A percentile compares a stretch with the other conserved stretches of the same genome.
Conservation (phyloP, 2,888 invertebrate genomes). For the Pheosia gnoma region DNA sequence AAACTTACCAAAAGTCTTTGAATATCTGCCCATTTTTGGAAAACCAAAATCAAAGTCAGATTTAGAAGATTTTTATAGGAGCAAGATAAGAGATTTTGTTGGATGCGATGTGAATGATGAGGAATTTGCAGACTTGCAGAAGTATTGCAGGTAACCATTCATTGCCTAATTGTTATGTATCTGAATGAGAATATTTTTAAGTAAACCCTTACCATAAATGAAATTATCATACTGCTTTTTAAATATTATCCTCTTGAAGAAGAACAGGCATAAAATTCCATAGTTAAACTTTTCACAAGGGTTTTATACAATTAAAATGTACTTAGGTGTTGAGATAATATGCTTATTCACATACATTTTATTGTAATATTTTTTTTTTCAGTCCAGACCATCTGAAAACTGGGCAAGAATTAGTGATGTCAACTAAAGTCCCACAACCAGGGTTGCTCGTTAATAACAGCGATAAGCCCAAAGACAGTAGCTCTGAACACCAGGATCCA, state of each 20-base stretch:
- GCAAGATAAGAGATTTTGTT: constrained; percentile 62
- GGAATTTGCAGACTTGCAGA: constrained; percentile 65
- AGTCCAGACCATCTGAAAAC: constrained; percentile 61
- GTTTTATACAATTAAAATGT: too few species aligned
- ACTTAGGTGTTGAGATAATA: too few species aligned
- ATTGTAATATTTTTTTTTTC: constrained; percentile 27
- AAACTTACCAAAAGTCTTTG: constrained; percentile 60
- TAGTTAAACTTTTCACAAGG: neutral
- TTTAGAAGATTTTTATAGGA: constrained; percentile 46
- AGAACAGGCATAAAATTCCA: neutral
- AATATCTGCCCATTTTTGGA: constrained; percentile 61
- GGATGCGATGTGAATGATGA: constrained; percentile 63
- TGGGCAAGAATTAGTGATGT: constrained; percentile 58
- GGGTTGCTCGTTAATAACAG: constrained; percentile 37
- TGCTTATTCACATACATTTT: too few species aligned
- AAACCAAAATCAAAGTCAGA: constrained; percentile 41
- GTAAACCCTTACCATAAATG: too few species aligned
- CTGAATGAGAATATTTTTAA: too few species aligned
- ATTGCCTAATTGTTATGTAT: too few species aligned
- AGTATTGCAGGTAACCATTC: constrained; percentile 73
- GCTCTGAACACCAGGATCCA: neutral
- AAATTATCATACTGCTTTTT: too few species aligned
- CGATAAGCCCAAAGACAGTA: constrained; percentile 3
- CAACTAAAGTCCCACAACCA: constrained; percentile 41
- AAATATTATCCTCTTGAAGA: too few species aligned